phyloP scores from a whole-genome alignment of 2,888 invertebrate genomes.

The Globia sparganii region DNA sequence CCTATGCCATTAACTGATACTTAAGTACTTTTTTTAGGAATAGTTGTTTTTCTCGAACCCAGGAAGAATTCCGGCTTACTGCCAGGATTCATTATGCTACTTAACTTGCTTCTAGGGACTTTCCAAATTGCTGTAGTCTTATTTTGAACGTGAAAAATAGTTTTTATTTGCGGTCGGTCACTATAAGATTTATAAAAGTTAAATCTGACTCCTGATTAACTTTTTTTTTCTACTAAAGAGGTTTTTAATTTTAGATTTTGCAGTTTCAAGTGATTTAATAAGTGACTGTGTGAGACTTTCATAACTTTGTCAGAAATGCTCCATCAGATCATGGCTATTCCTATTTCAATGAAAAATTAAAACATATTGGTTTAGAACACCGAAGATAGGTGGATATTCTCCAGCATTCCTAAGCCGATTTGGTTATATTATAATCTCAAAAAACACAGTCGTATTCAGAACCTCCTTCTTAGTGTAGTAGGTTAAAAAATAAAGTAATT shows the following conservation, averaged over 20 bases:
- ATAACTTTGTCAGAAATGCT: background rate
- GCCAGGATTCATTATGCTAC: constrained; percentile 39
- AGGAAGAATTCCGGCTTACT: constrained; percentile 32
- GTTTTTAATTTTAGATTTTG: background rate
- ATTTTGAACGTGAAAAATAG: constrained; percentile 22
- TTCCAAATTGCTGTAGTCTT: constrained; percentile 26
- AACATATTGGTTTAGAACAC: constrained; percentile 1
- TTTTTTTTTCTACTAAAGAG: background rate
- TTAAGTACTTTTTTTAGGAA: constrained; percentile 14
- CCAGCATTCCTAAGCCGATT: constrained; percentile 15
- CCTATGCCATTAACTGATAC: constrained; percentile 27
- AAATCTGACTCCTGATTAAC: background rate
- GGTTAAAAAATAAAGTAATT: constrained; percentile 6
- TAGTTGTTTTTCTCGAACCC: constrained; percentile 34
- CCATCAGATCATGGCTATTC: background rate
- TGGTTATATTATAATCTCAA: constrained; percentile 16
- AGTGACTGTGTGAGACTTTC: background rate
- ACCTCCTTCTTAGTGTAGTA: background rate
- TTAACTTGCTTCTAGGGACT: constrained; percentile 17
- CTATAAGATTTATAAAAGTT: background rate
- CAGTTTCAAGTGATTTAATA: background rate
- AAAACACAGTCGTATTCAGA: constrained; percentile 9
- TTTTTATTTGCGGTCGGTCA: background rate
- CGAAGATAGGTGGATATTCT: background rate
- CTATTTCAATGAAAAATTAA: constrained; percentile 1